Conservation (phyloP, 2,888 invertebrate species). For the Polydrusus pterygomalis region DNA sequence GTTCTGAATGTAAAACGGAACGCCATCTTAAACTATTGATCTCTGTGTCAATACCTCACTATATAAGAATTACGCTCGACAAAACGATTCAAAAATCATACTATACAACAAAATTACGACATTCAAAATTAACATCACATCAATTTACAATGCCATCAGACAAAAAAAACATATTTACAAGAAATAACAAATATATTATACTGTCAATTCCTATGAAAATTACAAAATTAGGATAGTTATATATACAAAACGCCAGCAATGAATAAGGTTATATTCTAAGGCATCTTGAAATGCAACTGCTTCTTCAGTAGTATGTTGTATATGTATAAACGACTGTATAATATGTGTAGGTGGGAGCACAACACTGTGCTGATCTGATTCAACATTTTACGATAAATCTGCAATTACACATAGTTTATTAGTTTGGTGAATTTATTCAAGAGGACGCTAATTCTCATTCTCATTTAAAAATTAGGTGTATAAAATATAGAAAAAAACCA, state of each 20-base stretch:
- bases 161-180: constrained; percentile 62
- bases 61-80: too few relatives aligned
- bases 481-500: too few relatives aligned
- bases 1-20: too few relatives aligned
- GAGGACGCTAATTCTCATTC: too few relatives aligned
- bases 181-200: constrained; percentile 62
- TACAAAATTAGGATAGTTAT: constrained; percentile 64
- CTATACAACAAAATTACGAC: constrained; percentile 30
- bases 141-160: constrained; percentile 42
- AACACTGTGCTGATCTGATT: constrained; percentile 58
- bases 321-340: constrained; percentile 65
- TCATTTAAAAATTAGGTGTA: too few relatives aligned
- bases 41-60: too few relatives aligned
- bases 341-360: constrained; percentile 61
- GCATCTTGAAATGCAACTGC: constrained; percentile 65
- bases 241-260: constrained; percentile 67
- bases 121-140: constrained; percentile 35
- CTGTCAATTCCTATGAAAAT: constrained; percentile 66
- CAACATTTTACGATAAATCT: constrained; percentile 70
- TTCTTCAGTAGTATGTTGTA: constrained; percentile 61
- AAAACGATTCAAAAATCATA: too few relatives aligned
- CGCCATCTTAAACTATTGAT: too few relatives aligned
- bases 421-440: neutral
- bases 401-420: constrained; percentile 59
- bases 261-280: constrained; percentile 66